A percentile compares a stretch with the other conserved stretches of the same genome.
Evolutionary conservation across 2,888 invertebrate genomes (phyloP).

Genomic region (Drosophila paracracens): DNA sequence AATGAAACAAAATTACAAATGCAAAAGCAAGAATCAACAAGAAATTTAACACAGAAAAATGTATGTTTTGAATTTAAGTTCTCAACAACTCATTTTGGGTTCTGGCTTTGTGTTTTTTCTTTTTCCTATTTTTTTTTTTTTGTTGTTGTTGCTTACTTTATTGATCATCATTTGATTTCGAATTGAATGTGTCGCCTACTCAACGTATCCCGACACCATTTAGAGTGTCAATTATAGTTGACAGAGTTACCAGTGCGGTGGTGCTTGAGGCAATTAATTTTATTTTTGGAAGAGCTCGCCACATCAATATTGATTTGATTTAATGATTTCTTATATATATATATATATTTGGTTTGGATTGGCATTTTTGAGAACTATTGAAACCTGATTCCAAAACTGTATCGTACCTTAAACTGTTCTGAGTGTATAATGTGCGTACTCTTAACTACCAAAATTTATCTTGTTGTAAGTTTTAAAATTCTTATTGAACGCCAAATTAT

Average conservation of each 20-base stretch:
- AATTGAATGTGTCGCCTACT: conserved; percentile 39
- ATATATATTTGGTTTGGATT: conserved; percentile 54
- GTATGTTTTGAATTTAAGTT: conserved; percentile 56
- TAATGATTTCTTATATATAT: conserved; percentile 14
- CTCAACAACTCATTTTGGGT: conserved; percentile 54
- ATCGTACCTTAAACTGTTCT: conserved; percentile 71
- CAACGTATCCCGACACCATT: conserved; percentile 35
- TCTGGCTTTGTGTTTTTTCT: conserved; percentile 53
- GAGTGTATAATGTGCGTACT: conserved; percentile 78
- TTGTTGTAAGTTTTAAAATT: conserved; percentile 73
- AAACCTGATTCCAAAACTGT: conserved; percentile 65
- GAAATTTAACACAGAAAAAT: conserved; percentile 52
- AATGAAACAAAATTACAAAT: conserved; percentile 57
- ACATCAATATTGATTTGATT: conserved; percentile 51
- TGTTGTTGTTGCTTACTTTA: conserved; percentile 31
- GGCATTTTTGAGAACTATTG: conserved; percentile 76
- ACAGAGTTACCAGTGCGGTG: conserved; percentile 28
- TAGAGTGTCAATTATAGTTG: conserved; percentile 37
- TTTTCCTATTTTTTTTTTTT: conserved; percentile 12
- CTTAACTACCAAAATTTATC: conserved; percentile 66
- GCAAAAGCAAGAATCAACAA: conserved; percentile 61
- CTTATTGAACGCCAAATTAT: conserved; percentile 74
- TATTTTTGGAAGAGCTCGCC: conserved; percentile 45
- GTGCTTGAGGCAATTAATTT: conserved; percentile 39
- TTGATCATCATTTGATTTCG: conserved; percentile 27